A percentile compares a stretch with the other conserved stretches of the same genome.
Evolutionary conservation across 1,140 invertebrate species (phyloP).

Genomic region (Apolygus lucorum): DNA sequence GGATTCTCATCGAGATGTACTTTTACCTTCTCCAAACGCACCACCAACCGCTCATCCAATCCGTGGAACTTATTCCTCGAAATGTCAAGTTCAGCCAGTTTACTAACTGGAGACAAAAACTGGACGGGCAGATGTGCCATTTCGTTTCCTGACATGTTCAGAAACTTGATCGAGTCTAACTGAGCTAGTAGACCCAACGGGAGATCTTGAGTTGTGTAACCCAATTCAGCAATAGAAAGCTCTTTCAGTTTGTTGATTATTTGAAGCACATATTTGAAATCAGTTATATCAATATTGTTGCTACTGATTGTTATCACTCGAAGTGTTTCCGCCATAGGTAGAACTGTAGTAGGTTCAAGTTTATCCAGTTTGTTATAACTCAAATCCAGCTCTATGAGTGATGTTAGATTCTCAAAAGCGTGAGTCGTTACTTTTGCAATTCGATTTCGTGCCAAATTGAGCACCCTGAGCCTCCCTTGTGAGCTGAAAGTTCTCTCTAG

Average conservation of each 20-base stretch:
- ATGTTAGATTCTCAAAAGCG: constrained; percentile 58
- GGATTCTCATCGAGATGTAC: constrained; percentile 52
- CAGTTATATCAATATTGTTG: constrained; percentile 45
- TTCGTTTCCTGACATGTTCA: constrained; percentile 50
- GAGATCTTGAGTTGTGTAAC: constrained; percentile 36
- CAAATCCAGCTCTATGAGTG: constrained; percentile 55
- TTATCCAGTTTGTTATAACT: constrained; percentile 62
- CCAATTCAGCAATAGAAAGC: constrained; percentile 49
- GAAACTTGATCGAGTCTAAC: constrained; percentile 44
- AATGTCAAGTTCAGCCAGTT: constrained; percentile 50
- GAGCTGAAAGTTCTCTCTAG: constrained; percentile 62
- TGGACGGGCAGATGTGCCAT: constrained; percentile 47
- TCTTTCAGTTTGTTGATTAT: constrained; percentile 47
- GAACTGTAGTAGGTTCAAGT: constrained; percentile 50
- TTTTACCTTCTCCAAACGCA: constrained; percentile 42
- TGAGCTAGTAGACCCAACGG: constrained; percentile 46
- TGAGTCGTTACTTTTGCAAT: constrained; percentile 59
- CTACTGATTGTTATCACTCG: constrained; percentile 55
- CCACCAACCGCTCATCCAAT: constrained; percentile 47
- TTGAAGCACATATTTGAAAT: constrained; percentile 45
- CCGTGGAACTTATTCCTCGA: constrained; percentile 52
- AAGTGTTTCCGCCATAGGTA: constrained; percentile 51
- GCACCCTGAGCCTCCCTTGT: constrained; percentile 37
- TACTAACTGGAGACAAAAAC: constrained; percentile 45
- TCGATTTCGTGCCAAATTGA: constrained; percentile 58